Evolutionary conservation across 2,888 invertebrate species (phyloP), one percentile per base, ranked within the genome.

Genomic region (Parnassius orleans): DNA sequence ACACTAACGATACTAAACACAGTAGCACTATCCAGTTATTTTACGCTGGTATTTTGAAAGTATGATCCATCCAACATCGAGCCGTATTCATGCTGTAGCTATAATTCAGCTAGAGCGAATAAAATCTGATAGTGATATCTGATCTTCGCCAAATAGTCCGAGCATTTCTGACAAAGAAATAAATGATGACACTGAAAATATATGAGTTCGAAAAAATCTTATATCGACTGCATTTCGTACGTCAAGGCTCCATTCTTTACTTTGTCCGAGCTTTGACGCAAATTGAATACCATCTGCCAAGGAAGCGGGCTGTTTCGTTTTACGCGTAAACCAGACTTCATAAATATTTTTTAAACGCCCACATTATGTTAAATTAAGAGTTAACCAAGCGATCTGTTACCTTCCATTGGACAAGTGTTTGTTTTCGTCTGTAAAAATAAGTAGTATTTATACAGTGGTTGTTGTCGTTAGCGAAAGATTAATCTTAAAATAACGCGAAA

Each of bases 311-410:
- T 43, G 53, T 53, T 43, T 42, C 53, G 33, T 42, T 53, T 42
- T 14, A 42, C 33, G 43, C 43, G 53, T 53, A n/a, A 43, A 53
- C 3, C 53, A 53, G 53, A 43, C 53, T 53, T 3, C 14, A 43
- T 43, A 15, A 43, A 53, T 53, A 47, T 47, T 56, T 56, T 46
- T 9, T 9, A 33, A 41, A 46, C 56, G 46, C 48, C 56, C 48
- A 46, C 56, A 61, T 69, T 55, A 66, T 53, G 48, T 48, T 54
- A 64, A 51, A 53, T 43, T 53, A 53, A 43, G 15, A 53, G 42
- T 53, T 33, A 14, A 53, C 12, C 53, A n/a, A 43, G 10, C 15
- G 10, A 14, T 42, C 10, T 43, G 33, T 33, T 43, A 10, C n/a
- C 41, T 43, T 42, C 10, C 41, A 53, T 14, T 14, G 53, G 14